phyloP scores from a whole-genome alignment of 2,888 invertebrate species.

The Thumatha senex region DNA sequence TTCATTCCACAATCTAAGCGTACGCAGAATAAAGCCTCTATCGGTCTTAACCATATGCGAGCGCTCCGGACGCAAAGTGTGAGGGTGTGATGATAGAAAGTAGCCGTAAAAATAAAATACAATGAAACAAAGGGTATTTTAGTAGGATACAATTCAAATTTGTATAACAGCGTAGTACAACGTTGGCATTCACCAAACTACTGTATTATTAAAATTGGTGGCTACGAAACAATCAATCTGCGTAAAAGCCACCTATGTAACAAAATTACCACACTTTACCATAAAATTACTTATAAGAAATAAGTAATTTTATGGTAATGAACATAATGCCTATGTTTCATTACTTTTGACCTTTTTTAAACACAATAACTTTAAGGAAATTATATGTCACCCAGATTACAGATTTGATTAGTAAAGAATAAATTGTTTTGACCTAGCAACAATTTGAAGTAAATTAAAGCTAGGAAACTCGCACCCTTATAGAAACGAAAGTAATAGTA shows the following conservation, averaged over 20 bases:
- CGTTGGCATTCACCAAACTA: not conserved
- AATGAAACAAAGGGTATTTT: too few relatives aligned
- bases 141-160: too few relatives aligned
- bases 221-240: conserved; percentile 1
- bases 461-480: too few relatives aligned
- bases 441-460: too few relatives aligned
- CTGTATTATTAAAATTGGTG: not conserved
- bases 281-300: not conserved
- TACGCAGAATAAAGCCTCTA: too few relatives aligned
- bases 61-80: too few relatives aligned
- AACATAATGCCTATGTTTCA: not conserved
- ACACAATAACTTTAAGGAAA: not conserved
- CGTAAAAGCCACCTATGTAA: not conserved
- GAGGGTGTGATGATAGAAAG: too few relatives aligned
- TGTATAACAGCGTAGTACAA: too few relatives aligned
- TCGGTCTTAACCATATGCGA: too few relatives aligned
- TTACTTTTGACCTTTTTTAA: not conserved
- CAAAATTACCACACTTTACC: conserved; percentile 4
- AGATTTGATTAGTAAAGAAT: not conserved
- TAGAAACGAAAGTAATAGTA: too few relatives aligned
- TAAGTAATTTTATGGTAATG: conserved; percentile 1
- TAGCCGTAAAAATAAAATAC: too few relatives aligned
- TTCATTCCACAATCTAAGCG: too few relatives aligned
- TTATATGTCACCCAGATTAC: not conserved
- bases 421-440: not conserved